Evolutionary conservation across 1,140 invertebrate genomes (phyloP), one percentile per base, ranked within the genome.

Genomic region (Coboldia fuscipes): DNA sequence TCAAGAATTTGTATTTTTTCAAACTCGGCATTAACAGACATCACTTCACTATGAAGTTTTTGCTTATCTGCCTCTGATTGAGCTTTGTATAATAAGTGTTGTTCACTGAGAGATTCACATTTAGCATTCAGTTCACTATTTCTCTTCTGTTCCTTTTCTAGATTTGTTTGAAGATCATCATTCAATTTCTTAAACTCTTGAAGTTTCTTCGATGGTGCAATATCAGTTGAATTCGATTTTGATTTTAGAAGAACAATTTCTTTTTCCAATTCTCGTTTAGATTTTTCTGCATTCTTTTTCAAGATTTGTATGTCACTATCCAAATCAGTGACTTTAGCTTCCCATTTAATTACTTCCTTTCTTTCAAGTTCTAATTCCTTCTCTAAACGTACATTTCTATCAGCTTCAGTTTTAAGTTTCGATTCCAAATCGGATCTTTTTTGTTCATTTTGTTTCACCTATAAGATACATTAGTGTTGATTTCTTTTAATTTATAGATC

Each of bases 81-180:
- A 12, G 75, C 68, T 51, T 83, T 84, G 32, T 72, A 72, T 0
- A 77, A 64, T 1, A 81, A 74, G 41, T 78, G 76, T 46, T 84
- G 78, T 50, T 84, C 78, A 46, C 75, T 72, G n/a, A 89, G 54
- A 37, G 76, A 62, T 45, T 82, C 80, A 52, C 84, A 81, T 50
- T 79, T 82, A 3, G 62, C 60, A 18, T 75, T 82, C 6, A 88
- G 56, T 41, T 84, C 79, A 38, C 81, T 72, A 50, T 77, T 78
- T 40, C 80, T 72, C 37, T 74, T 66, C 35, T 68, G 68, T 45
- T 75, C 72, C 15, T 60, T 60, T 22, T 61, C 61, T 21, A 83
- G 41, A 24, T 70, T 63, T 41, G 64, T 57, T 53, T 81, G 72
- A 17, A 53, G 37, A 32, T 68, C 58, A 58, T 69, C 57, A 43